phyloP scores from a whole-genome alignment of 2,888 invertebrate species.

The Eristalis tenax region DNA sequence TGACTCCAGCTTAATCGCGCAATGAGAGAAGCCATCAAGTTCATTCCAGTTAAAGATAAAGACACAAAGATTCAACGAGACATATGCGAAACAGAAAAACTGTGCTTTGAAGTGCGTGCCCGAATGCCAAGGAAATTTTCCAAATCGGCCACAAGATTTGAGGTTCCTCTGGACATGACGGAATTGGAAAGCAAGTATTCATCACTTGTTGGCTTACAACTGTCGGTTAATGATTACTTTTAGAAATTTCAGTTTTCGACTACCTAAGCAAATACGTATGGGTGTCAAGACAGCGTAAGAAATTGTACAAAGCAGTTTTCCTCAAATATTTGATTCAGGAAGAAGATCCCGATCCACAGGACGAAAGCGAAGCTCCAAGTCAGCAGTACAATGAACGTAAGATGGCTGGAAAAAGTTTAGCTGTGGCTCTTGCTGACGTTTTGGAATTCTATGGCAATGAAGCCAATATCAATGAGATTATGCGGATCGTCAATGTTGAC shows the following conservation, averaged over 20 bases:
- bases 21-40: constrained; percentile 79
- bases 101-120: constrained; percentile 73
- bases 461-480: constrained; percentile 76
- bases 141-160: constrained; percentile 88
- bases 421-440: constrained; percentile 81
- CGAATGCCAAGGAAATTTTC: constrained; percentile 89
- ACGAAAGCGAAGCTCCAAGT: constrained; percentile 24
- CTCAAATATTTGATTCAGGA: constrained; percentile 77
- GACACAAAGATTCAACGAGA: constrained; percentile 59
- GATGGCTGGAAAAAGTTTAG: constrained; percentile 76
- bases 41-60: constrained; percentile 75
- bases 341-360: constrained; percentile 77
- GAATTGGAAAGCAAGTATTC: constrained; percentile 81
- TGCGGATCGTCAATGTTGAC: constrained; percentile 75
- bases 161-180: constrained; percentile 87
- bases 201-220: background rate
- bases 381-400: constrained; percentile 76
- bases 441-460: constrained; percentile 80
- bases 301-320: constrained; percentile 84
- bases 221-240: background rate
- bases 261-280: constrained; percentile 87
- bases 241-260: constrained; percentile 87
- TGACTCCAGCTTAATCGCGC: constrained; percentile 78
- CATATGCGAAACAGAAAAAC: constrained; percentile 73
- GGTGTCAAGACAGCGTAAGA: constrained; percentile 83